Percentiles rank a stretch among this genome's conserved stretches.
phyloP scores from a whole-genome alignment of 2,797 vertebrate species.

The Ceryle rudis region DNA sequence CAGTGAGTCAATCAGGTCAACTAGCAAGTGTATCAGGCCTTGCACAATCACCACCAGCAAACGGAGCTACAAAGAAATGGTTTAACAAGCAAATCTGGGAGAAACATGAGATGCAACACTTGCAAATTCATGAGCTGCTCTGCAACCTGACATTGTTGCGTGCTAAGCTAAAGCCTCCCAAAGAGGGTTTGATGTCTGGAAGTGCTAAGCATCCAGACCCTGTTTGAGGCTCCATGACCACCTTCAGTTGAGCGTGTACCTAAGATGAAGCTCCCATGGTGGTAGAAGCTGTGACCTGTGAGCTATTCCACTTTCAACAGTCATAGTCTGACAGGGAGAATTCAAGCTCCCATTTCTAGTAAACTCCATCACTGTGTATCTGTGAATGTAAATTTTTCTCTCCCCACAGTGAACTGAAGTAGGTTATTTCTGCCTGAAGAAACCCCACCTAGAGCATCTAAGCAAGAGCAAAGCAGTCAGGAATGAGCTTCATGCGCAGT shows the following conservation, averaged over 20 bases:
- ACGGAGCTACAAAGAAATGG: conserved; percentile 82
- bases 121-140: background rate
- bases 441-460: background rate
- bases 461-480: background rate
- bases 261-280: background rate
- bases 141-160: background rate
- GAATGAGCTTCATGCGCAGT: background rate
- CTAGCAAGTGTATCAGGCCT: conserved; percentile 89
- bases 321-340: background rate
- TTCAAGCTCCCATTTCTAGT: background rate
- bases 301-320: background rate
- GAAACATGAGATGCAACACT: background rate
- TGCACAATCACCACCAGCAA: conserved; percentile 92
- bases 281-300: background rate
- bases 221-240: accelerated
- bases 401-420: background rate
- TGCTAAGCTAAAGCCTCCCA: background rate
- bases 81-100: background rate
- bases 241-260: background rate
- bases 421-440: background rate
- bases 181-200: background rate
- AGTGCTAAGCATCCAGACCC: background rate
- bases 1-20: conserved; percentile 92
- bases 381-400: background rate
- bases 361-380: background rate